Percentiles rank a stretch among this genome's conserved stretches.
Evolutionary conservation across 2,888 invertebrate species (phyloP).

Genomic region (Lottia gigantea): DNA sequence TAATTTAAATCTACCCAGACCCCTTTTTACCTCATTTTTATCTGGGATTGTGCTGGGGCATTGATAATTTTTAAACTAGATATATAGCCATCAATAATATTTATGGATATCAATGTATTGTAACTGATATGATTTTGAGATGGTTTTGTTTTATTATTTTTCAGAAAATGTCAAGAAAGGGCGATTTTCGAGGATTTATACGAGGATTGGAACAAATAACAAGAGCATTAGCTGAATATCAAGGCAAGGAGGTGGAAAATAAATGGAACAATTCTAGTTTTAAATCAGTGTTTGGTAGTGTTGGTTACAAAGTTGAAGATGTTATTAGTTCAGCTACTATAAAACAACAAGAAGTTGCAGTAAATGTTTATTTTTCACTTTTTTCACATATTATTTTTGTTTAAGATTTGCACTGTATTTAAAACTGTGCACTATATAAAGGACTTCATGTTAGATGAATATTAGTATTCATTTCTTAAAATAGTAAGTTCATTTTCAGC

Average conservation of each 20-base stretch:
- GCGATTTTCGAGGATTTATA: conserved; percentile 57
- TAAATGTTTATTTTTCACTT: background rate
- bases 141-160: conserved; percentile 38
- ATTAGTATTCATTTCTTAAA: too few species aligned
- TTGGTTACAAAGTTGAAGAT: conserved; percentile 42
- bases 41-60: too few species aligned
- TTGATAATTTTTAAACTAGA: too few species aligned
- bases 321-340: conserved; percentile 35
- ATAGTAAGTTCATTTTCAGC: too few species aligned
- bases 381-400: background rate
- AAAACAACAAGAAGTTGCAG: conserved; percentile 29
- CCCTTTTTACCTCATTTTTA: too few species aligned
- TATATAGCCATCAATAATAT: too few species aligned
- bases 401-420: too few species aligned
- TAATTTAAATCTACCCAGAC: too few species aligned
- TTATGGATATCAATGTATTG: too few species aligned
- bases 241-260: conserved; percentile 45
- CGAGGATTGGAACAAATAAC: conserved; percentile 56
- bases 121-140: too few species aligned
- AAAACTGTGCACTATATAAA: too few species aligned
- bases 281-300: conserved; percentile 39
- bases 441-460: too few species aligned
- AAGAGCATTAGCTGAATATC: conserved; percentile 49
- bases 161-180: conserved; percentile 46
- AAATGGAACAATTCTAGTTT: conserved; percentile 62